Evolutionary conservation across 2,113 vertebrate genomes (phyloP), one percentile per base, ranked within the genome.

Genomic region (Potamarius usumacintae): DNA sequence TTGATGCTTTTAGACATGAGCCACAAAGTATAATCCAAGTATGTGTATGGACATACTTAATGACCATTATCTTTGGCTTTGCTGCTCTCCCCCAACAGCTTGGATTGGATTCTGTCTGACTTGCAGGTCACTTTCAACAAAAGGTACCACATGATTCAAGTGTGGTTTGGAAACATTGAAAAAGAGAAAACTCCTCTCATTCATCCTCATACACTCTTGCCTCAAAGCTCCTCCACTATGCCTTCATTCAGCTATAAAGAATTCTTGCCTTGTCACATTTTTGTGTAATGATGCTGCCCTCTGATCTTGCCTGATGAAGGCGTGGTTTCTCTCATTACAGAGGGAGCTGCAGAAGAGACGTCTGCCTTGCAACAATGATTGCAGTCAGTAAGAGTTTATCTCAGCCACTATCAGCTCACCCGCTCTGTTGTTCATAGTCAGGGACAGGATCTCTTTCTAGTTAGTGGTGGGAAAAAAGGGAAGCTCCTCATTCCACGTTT

Each of bases 361-460:
- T 71, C 42, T 42, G 25, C 82, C n/a, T 71, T 62, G 14, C 60
- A 42, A 91, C 91, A 91, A 91, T 90, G 86, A 63, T 22, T 17
- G 63, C 89, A 87, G 86, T 91, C 89, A 90, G 74, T 76, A 65
- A 34, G 81, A 82, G 60, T 80, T 90, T 91, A 90, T 90, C 89
- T 81, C 74, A n/a, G 53, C 34, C 77, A 50, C 27, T 86, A 91
- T 90, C 85, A 57, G 67, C 82, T 25, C 65, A 87, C 89, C 89
- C 86, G 86, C 86, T 80, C 48, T 58, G 57, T 42, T 79, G 79
- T 88, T 89, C 86, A 90, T 77, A 79, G 83, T 58, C 82, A 42
- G 15, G 60, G 82, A 89, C 86, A 82, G 67, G 67, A 83, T 83
- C 62, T 81, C 82, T 62, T 88, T 80, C 69, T 63, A 71, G 86